Evolutionary conservation across 2,888 invertebrate species (phyloP).

Genomic region (Strigamia maritima): DNA sequence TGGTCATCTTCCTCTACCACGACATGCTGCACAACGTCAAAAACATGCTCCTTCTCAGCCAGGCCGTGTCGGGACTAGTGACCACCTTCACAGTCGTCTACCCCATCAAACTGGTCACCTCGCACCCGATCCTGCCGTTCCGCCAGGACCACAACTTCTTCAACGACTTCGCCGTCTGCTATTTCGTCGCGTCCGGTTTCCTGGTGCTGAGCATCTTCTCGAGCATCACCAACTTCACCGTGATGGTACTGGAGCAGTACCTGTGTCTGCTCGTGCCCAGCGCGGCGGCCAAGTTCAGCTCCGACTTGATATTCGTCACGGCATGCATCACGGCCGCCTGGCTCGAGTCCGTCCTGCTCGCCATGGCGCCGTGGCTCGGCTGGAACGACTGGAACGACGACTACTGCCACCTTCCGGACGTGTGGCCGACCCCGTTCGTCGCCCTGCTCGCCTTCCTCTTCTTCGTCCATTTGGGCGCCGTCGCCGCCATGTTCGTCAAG

Average conservation of each 20-base stretch:
- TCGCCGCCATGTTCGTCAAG: constrained; percentile 38
- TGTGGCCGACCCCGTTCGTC: constrained; percentile 41
- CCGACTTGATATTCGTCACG: constrained; percentile 50
- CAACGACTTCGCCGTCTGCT: constrained; percentile 41
- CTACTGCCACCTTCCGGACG: constrained; percentile 40
- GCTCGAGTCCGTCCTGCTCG: constrained; percentile 43
- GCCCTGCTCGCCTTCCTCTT: constrained; percentile 36
- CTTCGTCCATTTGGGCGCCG: constrained; percentile 38
- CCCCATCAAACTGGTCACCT: constrained; percentile 42
- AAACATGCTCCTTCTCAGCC: constrained; percentile 41
- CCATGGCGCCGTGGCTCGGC: constrained; percentile 42
- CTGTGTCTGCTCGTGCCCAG: constrained; percentile 39
- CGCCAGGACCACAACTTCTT: constrained; percentile 42
- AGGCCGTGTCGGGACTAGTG: constrained; percentile 42
- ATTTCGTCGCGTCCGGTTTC: constrained; percentile 41
- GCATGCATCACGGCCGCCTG: constrained; percentile 53
- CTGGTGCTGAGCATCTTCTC: constrained; percentile 42
- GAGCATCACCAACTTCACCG: constrained; percentile 41
- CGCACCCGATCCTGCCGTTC: constrained; percentile 35
- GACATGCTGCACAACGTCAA: constrained; percentile 40
- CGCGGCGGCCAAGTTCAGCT: constrained; percentile 24
- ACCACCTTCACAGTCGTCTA: constrained; percentile 43
- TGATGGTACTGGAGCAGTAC: constrained; percentile 42
- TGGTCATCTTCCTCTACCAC: constrained; percentile 41
- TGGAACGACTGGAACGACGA: constrained; percentile 42